phyloP scores from a whole-genome alignment of 2,888 invertebrate species.

The Phoenoteleia sp. region DNA sequence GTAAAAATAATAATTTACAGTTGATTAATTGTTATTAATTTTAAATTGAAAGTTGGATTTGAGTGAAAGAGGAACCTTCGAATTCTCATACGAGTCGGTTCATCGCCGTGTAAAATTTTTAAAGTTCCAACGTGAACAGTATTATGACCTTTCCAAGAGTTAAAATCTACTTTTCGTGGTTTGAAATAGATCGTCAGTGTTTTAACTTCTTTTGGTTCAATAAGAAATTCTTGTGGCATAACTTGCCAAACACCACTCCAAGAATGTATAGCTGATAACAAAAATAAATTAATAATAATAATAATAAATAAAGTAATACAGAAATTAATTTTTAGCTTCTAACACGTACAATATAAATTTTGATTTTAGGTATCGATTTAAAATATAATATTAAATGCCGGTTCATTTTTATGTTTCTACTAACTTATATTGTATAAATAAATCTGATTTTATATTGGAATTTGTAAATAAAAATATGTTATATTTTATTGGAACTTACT shows the following conservation, averaged over 20 bases:
- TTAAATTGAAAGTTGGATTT: too few species aligned
- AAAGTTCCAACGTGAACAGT: conserved; percentile 87
- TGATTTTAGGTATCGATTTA: too few species aligned
- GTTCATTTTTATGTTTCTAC: too few species aligned
- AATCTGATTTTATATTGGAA: too few species aligned
- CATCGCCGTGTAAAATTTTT: conserved; percentile 87
- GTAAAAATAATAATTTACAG: not conserved
- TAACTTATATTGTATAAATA: too few species aligned
- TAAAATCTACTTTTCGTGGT: conserved; percentile 87
- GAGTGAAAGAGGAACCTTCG: conserved; percentile 79
- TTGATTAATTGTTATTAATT: not conserved
- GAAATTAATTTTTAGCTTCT: too few species aligned
- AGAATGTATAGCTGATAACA: conserved; percentile 80
- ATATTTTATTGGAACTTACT: too few species aligned
- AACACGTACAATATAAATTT: too few species aligned
- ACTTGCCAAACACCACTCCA: conserved; percentile 83
- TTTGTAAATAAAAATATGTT: too few species aligned
- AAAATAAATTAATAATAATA: conserved; percentile 25
- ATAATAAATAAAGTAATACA: too few species aligned
- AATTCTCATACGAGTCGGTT: conserved; percentile 86
- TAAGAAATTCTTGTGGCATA: conserved; percentile 86
- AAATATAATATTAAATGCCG: too few species aligned
- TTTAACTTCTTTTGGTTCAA: conserved; percentile 85
- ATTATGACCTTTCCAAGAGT: conserved; percentile 82
- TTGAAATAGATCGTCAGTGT: conserved; percentile 86